Base-by-base conservation (phyloP, 2,888 invertebrate genomes). In the Siphlonurus alternatus region DNA sequence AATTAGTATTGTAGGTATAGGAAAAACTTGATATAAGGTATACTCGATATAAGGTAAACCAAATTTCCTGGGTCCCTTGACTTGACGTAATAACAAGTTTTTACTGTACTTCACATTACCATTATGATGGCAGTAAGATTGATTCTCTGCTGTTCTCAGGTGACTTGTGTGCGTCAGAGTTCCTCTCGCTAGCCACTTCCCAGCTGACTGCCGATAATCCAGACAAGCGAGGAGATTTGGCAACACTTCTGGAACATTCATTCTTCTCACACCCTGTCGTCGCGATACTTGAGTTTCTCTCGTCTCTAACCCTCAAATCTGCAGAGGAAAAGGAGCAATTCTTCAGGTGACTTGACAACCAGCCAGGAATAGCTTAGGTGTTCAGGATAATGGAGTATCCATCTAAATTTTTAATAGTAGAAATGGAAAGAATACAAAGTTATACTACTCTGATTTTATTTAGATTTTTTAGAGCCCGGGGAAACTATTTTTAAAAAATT, bases 241-340 rank as follows among this genome's bases (percentile, higher is more conserved):
- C 82, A 5, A 79, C 82, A 23, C 77, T 89, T 25, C 76, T 89
- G 1, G 76, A 82, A 63, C 89, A 92, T 75, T 82, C 83, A 60
- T 89, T 89, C 75, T 93, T 89, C 72, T 89, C 87, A 70, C 90
- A 92, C 72, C 89, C 91, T 71, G 93, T 93, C 73, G 85, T 93
- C 66, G 78, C 82, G 23, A 88, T 93, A 69, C 85, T 91, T 73
- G 86, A 87, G 67, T 93, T 93, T 76, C 78, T 94, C 0, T 84
- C 84, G 69, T 89, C 90, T 73, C 76, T 94, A 63, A 89, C 93
- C 1, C 73, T 93, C 53, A 93, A 93, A 74, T 80, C 79, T 65
- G 86, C 87, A 69, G 78, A 79, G 63, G 91, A 93, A 69, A 93
- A 88, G 73, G 80, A 83, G 67, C 77, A 82, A 64, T 94, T 94